A percentile compares a stretch with the other conserved stretches of the same genome.
Conservation (phyloP, 2,888 invertebrate genomes). For the Erebia epiphron region DNA sequence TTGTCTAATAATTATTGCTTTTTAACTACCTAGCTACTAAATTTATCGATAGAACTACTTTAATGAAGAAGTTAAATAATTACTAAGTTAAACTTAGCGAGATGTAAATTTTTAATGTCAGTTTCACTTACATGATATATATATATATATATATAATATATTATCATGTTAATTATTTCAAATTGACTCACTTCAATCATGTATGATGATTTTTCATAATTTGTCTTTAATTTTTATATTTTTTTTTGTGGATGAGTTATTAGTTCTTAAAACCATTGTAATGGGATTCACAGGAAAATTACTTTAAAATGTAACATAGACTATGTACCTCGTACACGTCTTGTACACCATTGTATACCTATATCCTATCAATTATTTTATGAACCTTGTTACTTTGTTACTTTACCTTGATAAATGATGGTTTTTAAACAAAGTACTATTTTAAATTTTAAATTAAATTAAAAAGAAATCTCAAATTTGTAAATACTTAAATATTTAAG, state of each 20-base stretch:
- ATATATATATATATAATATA: no score
- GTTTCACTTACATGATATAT: not conserved
- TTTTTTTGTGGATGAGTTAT: not conserved
- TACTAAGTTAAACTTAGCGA: slow-evolving; percentile 1
- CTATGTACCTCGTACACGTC: not conserved
- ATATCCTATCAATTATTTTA: not conserved
- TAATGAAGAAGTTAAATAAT: slow-evolving; percentile 45
- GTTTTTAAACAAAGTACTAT: not conserved
- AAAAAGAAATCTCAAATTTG: not conserved
- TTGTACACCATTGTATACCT: not conserved
- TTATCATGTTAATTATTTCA: not conserved
- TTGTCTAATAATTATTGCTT: slow-evolving; percentile 74
- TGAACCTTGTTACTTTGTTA: not conserved
- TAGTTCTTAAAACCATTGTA: not conserved
- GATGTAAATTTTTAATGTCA: not conserved
- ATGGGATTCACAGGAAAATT: not conserved
- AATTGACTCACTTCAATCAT: not conserved
- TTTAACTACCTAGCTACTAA: slow-evolving; percentile 68
- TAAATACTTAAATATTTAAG: not conserved
- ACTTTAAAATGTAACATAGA: not conserved
- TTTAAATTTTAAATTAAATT: no score
- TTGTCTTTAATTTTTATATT: not conserved
- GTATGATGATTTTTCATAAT: not conserved
- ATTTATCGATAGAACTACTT: slow-evolving; percentile 21
- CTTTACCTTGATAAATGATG: not conserved